phyloP scores from a whole-genome alignment of 2,113 vertebrate species.

The Apodemus speciosus region DNA sequence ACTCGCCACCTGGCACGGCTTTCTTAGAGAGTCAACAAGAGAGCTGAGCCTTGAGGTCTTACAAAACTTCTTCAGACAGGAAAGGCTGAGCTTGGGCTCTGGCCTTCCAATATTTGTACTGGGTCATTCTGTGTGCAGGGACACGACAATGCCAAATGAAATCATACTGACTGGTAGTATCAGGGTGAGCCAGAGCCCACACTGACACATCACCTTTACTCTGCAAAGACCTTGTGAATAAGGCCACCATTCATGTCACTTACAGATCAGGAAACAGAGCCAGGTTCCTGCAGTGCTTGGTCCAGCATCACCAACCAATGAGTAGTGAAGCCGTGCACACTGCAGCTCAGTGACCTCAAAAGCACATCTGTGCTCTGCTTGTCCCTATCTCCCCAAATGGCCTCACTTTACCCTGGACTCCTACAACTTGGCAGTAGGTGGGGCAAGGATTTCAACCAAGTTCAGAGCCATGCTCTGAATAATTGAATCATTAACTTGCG shows the following conservation, averaged over 20 bases:
- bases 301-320: background rate
- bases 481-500: background rate
- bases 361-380: background rate
- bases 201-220: background rate
- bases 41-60: background rate
- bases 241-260: background rate
- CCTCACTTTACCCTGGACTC: background rate
- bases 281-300: background rate
- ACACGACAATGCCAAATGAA: background rate
- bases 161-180: background rate
- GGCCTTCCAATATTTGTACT: background rate
- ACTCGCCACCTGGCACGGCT: background rate
- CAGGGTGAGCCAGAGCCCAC: background rate
- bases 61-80: background rate
- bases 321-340: background rate
- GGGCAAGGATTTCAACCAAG: background rate
- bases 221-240: background rate
- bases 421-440: background rate
- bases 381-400: rapidly evolving
- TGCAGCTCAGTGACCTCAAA: background rate
- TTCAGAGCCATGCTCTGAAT: background rate
- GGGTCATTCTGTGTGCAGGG: background rate
- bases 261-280: background rate
- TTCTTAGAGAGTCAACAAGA: background rate
- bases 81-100: background rate